phyloP scores from a whole-genome alignment of 1,140 invertebrate species.

The Calosoma granatense region DNA sequence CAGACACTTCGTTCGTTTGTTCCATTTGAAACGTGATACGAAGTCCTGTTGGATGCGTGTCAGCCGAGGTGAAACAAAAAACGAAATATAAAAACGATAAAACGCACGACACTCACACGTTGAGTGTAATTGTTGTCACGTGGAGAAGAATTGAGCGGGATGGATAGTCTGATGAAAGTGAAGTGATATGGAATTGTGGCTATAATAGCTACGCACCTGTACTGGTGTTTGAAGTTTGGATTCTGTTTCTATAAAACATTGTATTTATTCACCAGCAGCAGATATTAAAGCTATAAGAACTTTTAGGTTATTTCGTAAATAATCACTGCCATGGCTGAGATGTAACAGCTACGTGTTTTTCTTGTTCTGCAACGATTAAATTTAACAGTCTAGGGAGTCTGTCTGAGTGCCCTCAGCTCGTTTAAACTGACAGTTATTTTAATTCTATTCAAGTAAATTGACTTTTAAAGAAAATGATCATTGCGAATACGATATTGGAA shows the following conservation, averaged over 20 bases:
- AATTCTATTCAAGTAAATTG: conserved; percentile 1
- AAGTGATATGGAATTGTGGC: background rate
- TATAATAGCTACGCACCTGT: too few relatives aligned
- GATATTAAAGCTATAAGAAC: too few relatives aligned
- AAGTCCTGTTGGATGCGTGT: background rate
- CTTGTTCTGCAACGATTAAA: background rate
- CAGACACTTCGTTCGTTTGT: background rate
- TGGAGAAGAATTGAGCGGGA: background rate
- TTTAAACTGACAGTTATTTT: conserved; percentile 3
- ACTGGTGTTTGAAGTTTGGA: too few relatives aligned
- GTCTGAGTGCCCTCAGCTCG: background rate
- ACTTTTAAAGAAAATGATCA: conserved; percentile 8
- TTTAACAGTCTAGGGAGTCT: background rate
- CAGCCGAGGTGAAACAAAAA: background rate
- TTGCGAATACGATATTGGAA: conserved; percentile 4
- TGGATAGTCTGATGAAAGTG: background rate
- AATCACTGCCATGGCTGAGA: too few relatives aligned
- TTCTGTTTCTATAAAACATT: too few relatives aligned
- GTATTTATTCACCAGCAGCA: too few relatives aligned
- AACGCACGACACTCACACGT: too few relatives aligned
- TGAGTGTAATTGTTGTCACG: background rate
- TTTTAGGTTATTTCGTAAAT: too few relatives aligned
- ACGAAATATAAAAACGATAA: background rate
- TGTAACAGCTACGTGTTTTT: too few relatives aligned
- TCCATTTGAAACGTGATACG: background rate